Conservation (phyloP, 2,113 vertebrate genomes). For the Brachyistius frenatus region DNA sequence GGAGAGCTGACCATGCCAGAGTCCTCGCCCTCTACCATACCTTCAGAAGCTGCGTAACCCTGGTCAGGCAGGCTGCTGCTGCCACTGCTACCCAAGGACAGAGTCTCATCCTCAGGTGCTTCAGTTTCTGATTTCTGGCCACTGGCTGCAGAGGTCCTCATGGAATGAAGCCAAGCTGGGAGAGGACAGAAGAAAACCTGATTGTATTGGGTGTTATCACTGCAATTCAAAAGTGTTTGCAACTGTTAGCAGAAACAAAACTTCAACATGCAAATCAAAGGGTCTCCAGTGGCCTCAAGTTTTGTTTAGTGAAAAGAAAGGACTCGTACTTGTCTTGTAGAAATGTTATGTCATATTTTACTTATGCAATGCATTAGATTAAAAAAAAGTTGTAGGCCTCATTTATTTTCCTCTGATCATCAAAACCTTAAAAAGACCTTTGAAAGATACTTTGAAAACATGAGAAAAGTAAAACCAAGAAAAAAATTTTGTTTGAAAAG, state of each 20-base stretch:
- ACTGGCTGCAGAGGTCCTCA: slow-evolving; percentile 56
- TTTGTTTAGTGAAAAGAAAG: background rate
- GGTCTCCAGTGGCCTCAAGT: background rate
- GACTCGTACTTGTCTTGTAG: background rate
- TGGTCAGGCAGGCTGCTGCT: slow-evolving; percentile 83
- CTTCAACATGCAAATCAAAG: slow-evolving; percentile 2
- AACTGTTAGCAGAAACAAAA: background rate
- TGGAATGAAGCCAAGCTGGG: slow-evolving; percentile 85
- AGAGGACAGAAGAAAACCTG: slow-evolving; percentile 33
- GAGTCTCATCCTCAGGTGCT: slow-evolving; percentile 83
- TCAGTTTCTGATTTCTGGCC: slow-evolving; percentile 65
- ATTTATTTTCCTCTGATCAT: background rate
- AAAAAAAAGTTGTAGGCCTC: background rate
- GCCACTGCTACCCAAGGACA: slow-evolving; percentile 88
- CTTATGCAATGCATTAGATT: slow-evolving; percentile 1
- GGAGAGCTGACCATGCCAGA: slow-evolving; percentile 87
- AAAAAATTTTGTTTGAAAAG: slow-evolving; percentile 32
- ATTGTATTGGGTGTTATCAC: background rate
- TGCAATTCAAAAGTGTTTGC: slow-evolving; percentile 16
- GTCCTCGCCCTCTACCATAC: slow-evolving; percentile 89
- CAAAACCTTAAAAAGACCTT: background rate
- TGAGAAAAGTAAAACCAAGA: slow-evolving; percentile 1
- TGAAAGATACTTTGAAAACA: background rate
- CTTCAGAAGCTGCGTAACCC: slow-evolving; percentile 89
- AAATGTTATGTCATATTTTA: background rate